These are phyloP conservation scores for Haliclona indistincta DNA, from an alignment of 37 sponge, comb jelly and placozoan species.

Conservation along the genomic window DNA sequence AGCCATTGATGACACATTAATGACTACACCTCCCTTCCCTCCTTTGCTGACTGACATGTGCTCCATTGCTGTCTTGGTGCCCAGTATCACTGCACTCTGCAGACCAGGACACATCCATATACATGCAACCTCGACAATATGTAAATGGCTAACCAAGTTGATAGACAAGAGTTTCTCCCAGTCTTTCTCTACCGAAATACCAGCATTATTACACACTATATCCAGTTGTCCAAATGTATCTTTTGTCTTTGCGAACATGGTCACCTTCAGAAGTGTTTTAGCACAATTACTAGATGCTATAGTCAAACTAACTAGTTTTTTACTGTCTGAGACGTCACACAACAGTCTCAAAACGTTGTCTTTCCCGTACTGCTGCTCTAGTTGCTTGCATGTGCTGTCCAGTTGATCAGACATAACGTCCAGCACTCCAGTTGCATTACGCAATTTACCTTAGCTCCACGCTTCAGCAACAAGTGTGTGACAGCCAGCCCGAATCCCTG, in stretches of 20 bases:
- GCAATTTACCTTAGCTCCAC: constrained; percentile 50
- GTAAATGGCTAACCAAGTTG: constrained; percentile 36
- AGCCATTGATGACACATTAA: constrained; percentile 77
- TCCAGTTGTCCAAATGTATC: constrained; percentile 41
- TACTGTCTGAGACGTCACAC: constrained; percentile 39
- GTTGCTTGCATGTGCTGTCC: background rate
- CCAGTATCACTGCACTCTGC: constrained; percentile 54
- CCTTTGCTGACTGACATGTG: constrained; percentile 61
- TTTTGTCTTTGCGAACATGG: constrained; percentile 11
- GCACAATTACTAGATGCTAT: background rate
- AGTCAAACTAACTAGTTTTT: background rate
- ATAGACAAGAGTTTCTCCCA: constrained; percentile 37
- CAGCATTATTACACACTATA: constrained; percentile 67
- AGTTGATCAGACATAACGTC: background rate
- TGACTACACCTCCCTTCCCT: constrained; percentile 60
- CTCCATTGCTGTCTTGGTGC: constrained; percentile 53
- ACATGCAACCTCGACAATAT: too few species aligned
- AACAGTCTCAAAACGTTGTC: constrained; percentile 12
- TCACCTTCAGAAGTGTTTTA: background rate
- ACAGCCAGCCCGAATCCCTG: constrained; percentile 74
- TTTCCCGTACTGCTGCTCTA: background rate
- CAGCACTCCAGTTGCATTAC: background rate
- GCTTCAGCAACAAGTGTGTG: constrained; percentile 41
- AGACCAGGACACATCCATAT: background rate
- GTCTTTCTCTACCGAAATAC: constrained; percentile 29